Evolutionary conservation across 2,888 invertebrate species (phyloP), one percentile per base, ranked within the genome.

Genomic region (Hyalella azteca): DNA sequence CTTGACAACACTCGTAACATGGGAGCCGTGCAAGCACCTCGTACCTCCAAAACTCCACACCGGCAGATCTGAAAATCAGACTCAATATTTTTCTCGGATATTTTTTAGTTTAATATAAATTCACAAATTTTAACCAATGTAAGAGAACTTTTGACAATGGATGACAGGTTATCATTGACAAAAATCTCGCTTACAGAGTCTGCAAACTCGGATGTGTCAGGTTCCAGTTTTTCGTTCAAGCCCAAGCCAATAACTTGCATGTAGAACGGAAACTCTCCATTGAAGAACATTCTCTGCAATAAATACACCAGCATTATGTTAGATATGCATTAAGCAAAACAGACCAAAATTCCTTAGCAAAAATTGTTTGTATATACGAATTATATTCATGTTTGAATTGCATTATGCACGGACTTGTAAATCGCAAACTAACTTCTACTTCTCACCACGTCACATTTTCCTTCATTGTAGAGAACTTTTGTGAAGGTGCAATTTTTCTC

Each of bases 171-270:
- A n/a, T n/a, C n/a, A n/a, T n/a, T n/a, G n/a, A n/a, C n/a, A 45
- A 45, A 45, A 45, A 15, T 15, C 11, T 15, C 29, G n/a, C 75
- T 75, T 39, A 75, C 75, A 4, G 75, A 40, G 0, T 75, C n/a
- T 7, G 39, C 75, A 29, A 75, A 75, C 22, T 22, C 45, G 26
- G 45, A 45, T 40, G 75, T 75, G 75, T 75, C 45, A 5, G 75
- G 75, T 11, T 75, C 36, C 45, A 75, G 45, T 4, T 40, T n/a
- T 36, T 75, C 45, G 45, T 75, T 75, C 41, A 75, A 22, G 26
- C 75, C 75, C 75, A 75, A 29, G n/a, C 75, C 75, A 3, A 75
- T 75, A 15, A 41, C 45, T 75, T 75, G 75, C 75, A 75, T 75
- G 75, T 75, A 75, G 75, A 45, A 45, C 45, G 75, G 75, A 19